Evolutionary conservation across 2,113 vertebrate species (phyloP), one percentile per base, ranked within the genome.

Genomic region (Ascaphus truei): DNA sequence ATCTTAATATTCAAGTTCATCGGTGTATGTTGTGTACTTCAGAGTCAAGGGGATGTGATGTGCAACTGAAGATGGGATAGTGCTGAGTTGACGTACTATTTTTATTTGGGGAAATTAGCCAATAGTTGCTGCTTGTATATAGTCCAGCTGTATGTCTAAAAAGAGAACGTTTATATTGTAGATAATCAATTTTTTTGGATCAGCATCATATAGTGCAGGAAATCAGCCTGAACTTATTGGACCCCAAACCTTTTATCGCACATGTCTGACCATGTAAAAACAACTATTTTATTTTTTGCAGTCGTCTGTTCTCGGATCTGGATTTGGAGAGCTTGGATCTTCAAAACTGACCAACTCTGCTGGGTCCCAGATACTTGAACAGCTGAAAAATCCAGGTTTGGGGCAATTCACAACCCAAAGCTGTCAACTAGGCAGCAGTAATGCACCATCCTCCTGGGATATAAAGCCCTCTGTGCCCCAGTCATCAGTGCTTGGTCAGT

Each of bases 291-390:
- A 16, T 48, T 56, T 74, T 61, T 18, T 72, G 1, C 61, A 98
- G 96, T 93, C 93, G 33, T 91, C 93, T 61, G 90, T 95, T 56
- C 85, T 96, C 65, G 93, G 89, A 68, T 94, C 94, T 80, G 92
- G 92, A 57, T 96, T 96, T 79, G 92, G 93, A 60, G 91, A 93
- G 34, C 84, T 94, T 13, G 83, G 86, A 56, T 79, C 89, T 53
- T 87, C 93, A 67, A 96, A 96, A 82, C 33, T 88, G 41, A 31
- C 79, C 20, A 86, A 86, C 26, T 78, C 87, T 23, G 59, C 86
- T 61, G 92, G 90, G 57, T 83, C 92, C 26, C 92, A 92, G 73
- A 86, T 92, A 79, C 82, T 92, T 25, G 93, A 98, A 55, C 93
- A 92, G 5, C 73, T 94, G 76, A 93, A 90, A 50, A 79, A 88